phyloP scores from a whole-genome alignment of 1,140 invertebrate species.

The Tribolium madens region DNA sequence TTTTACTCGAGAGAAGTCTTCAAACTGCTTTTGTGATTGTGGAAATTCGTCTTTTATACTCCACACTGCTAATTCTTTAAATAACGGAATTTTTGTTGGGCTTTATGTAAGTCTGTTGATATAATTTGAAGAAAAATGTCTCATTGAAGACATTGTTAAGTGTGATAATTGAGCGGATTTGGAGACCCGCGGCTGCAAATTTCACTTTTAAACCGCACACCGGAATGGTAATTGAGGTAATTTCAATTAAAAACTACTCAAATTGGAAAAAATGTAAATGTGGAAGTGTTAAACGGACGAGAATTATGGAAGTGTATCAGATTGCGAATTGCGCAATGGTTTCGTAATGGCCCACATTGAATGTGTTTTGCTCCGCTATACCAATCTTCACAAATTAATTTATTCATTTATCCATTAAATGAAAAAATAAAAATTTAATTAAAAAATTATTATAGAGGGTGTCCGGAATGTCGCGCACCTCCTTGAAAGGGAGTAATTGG shows the following conservation, averaged over 20 bases:
- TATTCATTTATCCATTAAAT: too few species aligned
- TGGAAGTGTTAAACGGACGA: constrained; percentile 1
- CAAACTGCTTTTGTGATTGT: neutral
- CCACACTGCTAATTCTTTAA: neutral
- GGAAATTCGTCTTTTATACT: neutral
- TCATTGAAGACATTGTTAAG: neutral
- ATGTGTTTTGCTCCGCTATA: neutral
- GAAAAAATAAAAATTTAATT: too few species aligned
- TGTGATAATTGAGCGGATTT: neutral
- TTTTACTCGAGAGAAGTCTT: neutral
- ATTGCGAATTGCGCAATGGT: neutral
- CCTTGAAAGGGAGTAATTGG: too few species aligned
- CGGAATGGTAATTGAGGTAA: neutral
- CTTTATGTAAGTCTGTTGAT: constrained; percentile 7
- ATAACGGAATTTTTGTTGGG: neutral
- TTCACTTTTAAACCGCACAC: neutral
- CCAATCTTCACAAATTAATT: too few species aligned
- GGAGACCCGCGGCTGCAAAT: neutral
- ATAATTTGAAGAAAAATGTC: constrained; percentile 1
- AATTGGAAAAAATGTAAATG: neutral
- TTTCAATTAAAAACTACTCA: neutral
- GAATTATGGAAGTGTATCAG: constrained; percentile 14
- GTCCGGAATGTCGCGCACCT: too few species aligned
- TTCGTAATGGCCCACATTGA: neutral
- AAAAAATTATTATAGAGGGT: too few species aligned